Evolutionary conservation across 2,113 vertebrate genomes (phyloP).

Genomic region (Baryphthengus martii): DNA sequence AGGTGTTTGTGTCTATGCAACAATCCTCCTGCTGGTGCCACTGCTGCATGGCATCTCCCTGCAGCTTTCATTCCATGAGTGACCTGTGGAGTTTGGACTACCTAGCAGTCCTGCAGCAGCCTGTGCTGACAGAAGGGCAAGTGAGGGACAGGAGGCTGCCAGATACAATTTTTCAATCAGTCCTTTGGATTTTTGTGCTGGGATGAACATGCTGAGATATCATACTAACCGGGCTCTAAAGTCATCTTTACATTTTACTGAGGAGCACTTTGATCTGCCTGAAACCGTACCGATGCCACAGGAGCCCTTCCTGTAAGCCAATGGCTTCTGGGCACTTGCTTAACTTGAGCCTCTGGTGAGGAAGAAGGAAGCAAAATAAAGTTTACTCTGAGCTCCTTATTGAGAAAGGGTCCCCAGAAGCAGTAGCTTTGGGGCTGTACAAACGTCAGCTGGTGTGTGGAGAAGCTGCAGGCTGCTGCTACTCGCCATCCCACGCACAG

Average conservation of each 20-base stretch:
- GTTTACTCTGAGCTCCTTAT: neutral
- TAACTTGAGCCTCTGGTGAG: neutral
- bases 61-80: neutral
- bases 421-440: neutral
- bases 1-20: neutral
- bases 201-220: neutral
- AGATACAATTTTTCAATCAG: neutral
- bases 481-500: fast-evolving
- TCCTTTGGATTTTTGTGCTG: neutral
- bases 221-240: neutral
- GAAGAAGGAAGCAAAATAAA: neutral
- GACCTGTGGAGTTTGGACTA: neutral
- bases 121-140: neutral
- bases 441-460: fast-evolving
- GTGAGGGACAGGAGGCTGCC: neutral
- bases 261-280: neutral
- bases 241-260: fast-evolving
- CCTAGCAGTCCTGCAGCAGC: fast-evolving
- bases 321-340: neutral
- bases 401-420: neutral
- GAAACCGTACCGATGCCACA: fast-evolving
- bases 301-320: neutral
- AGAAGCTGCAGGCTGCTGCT: neutral
- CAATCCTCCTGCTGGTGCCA: fast-evolving
- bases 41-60: neutral